phyloP scores from a whole-genome alignment of 2,888 invertebrate genomes.

The Amphiduros pacificus region DNA sequence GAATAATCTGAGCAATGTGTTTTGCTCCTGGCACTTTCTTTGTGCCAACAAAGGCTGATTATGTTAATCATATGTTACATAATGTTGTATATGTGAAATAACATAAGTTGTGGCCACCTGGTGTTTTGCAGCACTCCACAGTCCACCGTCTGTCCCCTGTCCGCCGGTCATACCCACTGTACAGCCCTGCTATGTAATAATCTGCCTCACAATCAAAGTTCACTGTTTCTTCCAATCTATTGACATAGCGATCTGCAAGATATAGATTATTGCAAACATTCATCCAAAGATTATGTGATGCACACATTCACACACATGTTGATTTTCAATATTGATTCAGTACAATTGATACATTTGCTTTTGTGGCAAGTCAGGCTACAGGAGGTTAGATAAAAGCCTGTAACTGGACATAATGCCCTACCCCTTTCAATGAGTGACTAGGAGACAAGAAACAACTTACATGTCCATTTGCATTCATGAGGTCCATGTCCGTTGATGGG shows the following conservation, averaged over 20 bases:
- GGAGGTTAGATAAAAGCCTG: background rate
- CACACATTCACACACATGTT: background rate
- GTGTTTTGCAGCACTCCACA: background rate
- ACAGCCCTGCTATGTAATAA: background rate
- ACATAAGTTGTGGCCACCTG: too few relatives aligned
- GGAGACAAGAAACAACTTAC: too few relatives aligned
- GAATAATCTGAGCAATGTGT: too few relatives aligned
- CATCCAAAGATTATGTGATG: background rate
- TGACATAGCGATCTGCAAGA: background rate
- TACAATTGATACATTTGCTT: background rate
- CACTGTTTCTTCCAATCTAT: background rate
- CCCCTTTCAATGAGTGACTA: too few relatives aligned
- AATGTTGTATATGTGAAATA: too few relatives aligned
- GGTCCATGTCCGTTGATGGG: background rate
- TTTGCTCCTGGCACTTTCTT: too few relatives aligned
- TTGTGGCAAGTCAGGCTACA: background rate
- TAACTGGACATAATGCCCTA: background rate
- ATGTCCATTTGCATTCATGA: background rate
- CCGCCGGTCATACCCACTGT: background rate
- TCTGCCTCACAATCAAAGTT: background rate
- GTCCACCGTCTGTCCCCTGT: background rate
- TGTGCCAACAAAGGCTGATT: too few relatives aligned
- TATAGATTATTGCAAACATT: background rate
- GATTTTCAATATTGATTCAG: background rate
- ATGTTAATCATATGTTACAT: too few relatives aligned